Evolutionary conservation across 2,113 vertebrate species (phyloP), one percentile per base, ranked within the genome.

Genomic region (Poeciliopsis occidentalis): DNA sequence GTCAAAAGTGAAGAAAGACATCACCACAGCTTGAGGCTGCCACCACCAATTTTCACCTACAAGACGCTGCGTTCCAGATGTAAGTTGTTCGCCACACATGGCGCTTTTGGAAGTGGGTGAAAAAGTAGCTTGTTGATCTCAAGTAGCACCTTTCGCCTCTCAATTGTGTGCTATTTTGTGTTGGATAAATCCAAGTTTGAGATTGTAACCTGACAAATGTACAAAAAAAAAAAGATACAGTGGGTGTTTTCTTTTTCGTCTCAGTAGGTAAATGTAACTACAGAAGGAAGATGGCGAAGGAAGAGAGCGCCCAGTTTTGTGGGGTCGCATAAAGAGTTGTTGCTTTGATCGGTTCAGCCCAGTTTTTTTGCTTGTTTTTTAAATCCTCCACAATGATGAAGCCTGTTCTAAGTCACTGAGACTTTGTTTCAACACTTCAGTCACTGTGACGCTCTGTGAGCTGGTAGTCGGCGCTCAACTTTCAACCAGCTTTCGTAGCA

Each of bases 331-430:
- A 2, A 54, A 8, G 24, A 54, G 51, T 24, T 57, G 51, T 57
- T 47, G 1, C 44, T 47, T 47, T 67, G 76, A 77, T 69, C 62
- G 51, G 44, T 83, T 85, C 3, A 51, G 5, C 41, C 44, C 15
- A n/a, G 11, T 37, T 54, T 31, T 54, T 54, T 12, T 7, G 1
- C 0, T 7, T 32, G 11, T 37, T 37, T 37, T 37, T 37, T 11
- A 11, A 8, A 24, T 12, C 13, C 2, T 10, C 31, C 32, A 1
- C 41, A 73, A 12, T 15, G 41, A 30, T 0, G 15, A 72, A 30
- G 10, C 71, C 78, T 69, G n/a, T 76, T 86, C 34, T 64, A 32
- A 13, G 30, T 80, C 83, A 88, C 87, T 84, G 82, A 81, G 85
- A 78, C 77, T 88, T 82, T 76, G 26, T 85, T 82, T 65, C 63